A percentile compares a stretch with the other conserved stretches of the same genome.
Conservation (phyloP, 2,797 vertebrate genomes). For the Acrossocheilus wenchowensis region DNA sequence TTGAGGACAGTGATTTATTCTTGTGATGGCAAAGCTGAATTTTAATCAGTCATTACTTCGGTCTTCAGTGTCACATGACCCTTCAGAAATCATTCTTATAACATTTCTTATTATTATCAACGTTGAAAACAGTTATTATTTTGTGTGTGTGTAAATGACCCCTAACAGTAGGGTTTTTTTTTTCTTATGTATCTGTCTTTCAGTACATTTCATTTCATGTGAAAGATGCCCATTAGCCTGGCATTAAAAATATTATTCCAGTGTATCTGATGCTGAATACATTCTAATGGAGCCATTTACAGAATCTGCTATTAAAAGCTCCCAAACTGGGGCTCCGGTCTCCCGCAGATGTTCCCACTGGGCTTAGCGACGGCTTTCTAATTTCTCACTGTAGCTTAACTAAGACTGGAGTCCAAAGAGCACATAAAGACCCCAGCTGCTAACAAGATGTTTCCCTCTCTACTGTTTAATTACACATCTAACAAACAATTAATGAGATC, state of each 20-base stretch:
- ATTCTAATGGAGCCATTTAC: slow-evolving; percentile 49
- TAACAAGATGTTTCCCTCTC: slow-evolving; percentile 58
- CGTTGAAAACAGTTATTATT: neutral
- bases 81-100: neutral
- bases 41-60: neutral
- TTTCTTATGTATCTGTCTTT: too few species aligned
- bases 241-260: neutral
- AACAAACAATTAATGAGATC: slow-evolving; percentile 66
- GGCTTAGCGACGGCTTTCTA: slow-evolving; percentile 47
- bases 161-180: too few species aligned
- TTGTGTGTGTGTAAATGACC: neutral
- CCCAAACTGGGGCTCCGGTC: slow-evolving; percentile 48
- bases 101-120: neutral
- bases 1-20: neutral
- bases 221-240: neutral
- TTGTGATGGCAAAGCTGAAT: neutral
- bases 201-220: neutral
- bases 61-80: neutral
- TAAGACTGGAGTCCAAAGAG: slow-evolving; percentile 45
- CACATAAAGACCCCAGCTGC: slow-evolving; percentile 59
- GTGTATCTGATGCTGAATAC: neutral
- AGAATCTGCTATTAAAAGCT: slow-evolving; percentile 53
- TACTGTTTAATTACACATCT: slow-evolving; percentile 62
- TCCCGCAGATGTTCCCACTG: slow-evolving; percentile 46
- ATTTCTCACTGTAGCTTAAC: slow-evolving; percentile 37